Evolutionary conservation across 64 coral and sea anemone genomes (phyloP), one percentile per base, ranked within the genome.

Genomic region (Montipora sp.): DNA sequence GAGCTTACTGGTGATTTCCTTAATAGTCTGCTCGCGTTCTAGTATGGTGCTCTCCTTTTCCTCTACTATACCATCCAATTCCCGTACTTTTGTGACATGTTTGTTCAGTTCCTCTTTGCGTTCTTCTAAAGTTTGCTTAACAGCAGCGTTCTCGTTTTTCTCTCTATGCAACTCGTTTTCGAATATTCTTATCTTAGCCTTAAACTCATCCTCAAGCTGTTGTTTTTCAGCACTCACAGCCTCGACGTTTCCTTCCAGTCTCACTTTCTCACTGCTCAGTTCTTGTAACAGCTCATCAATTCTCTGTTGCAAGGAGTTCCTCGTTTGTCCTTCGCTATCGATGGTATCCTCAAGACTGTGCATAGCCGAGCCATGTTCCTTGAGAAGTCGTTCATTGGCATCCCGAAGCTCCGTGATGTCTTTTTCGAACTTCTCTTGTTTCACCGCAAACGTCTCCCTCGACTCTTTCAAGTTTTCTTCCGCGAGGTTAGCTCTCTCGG

Each of bases 41-140:
- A 51, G 51, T 75, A 96, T 90, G 21, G 57, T 78, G 20, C 78
- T 21, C 24, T 96, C 65, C 66, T 96, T 96, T 48, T 88, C 46
- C 22, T 75, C 51, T 57, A 96, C 81, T 81, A 75, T 70, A 48
- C 72, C 53, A 18, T 50, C 16, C 14, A 96, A 51, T 90, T 96
- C 91, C 15, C 75, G 59, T 55, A 96, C 27, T 73, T 93, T 96
- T 5, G 74, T 90, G 21, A 75, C 83, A 23, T 87, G 80, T 3
- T 84, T 84, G 46, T 63, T 80, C 51, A 90, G 11, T 68, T 93
- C 76, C 65, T 90, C 19, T 20, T 90, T 63, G 5, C 81, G 81
- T 27, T 79, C 75, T 44, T 90, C 91, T 18, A 96, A 27, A 59
- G 57, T 83, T 63, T 90, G 46, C 83, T 48, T 75, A 16, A 87